A percentile compares a stretch with the other conserved stretches of the same genome.
These are phyloP conservation scores for Cheilinus undulatus DNA, from an alignment of 2,113 vertebrate species.

Conservation along the genomic window DNA sequence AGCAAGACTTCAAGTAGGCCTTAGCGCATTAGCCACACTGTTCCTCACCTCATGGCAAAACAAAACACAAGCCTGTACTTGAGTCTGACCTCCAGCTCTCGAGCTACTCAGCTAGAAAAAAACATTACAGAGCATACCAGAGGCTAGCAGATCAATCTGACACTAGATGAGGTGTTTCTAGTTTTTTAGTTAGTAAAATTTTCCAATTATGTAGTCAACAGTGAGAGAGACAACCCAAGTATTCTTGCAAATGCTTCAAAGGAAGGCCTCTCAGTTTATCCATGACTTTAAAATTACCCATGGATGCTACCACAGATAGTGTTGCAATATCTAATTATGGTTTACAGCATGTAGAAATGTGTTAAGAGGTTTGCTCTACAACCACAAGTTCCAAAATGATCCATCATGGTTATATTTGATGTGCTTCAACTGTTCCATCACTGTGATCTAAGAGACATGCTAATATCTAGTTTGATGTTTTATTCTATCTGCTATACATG, in stretches of 20 bases:
- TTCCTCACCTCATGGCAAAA: constrained; percentile 55
- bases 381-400: constrained; percentile 34
- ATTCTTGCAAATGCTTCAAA: constrained; percentile 20
- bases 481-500: not conserved
- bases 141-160: constrained; percentile 30
- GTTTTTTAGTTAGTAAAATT: constrained; percentile 28
- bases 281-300: constrained; percentile 4
- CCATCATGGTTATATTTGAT: constrained; percentile 30
- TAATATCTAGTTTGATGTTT: constrained; percentile 28
- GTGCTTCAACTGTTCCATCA: not conserved
- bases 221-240: not conserved
- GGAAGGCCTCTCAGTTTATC: constrained; percentile 15
- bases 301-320: constrained; percentile 12
- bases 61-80: constrained; percentile 44
- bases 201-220: constrained; percentile 27
- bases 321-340: constrained; percentile 35
- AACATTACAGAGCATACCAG: constrained; percentile 38
- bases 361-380: constrained; percentile 7
- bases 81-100: constrained; percentile 43
- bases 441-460: constrained; percentile 20
- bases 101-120: constrained; percentile 29
- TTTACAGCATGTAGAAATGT: constrained; percentile 30
- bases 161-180: constrained; percentile 29
- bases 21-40: constrained; percentile 34
- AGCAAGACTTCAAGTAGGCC: constrained; percentile 18